phyloP scores from a whole-genome alignment of 2,888 invertebrate species.

The Scotopteryx bipunctaria region DNA sequence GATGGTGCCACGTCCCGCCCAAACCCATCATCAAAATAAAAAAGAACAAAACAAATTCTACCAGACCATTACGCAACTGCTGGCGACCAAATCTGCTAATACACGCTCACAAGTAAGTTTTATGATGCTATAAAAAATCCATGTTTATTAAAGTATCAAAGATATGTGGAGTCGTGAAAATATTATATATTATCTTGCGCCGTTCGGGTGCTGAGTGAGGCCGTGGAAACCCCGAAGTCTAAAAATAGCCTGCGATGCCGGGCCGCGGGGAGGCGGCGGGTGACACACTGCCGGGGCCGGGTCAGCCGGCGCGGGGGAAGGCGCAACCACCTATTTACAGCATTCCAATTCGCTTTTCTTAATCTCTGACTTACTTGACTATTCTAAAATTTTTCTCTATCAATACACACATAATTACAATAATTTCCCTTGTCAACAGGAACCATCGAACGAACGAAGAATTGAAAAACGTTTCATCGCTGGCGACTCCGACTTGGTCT shows the following conservation, averaged over 20 bases:
- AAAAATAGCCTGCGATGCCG: slow-evolving; percentile 74
- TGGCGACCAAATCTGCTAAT: slow-evolving; percentile 76
- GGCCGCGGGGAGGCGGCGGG: slow-evolving; percentile 72
- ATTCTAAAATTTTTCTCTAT: slow-evolving; percentile 13
- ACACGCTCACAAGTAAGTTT: slow-evolving; percentile 82
- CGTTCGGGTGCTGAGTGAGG: slow-evolving; percentile 47
- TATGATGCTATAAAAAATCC: slow-evolving; percentile 26
- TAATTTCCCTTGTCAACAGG: slow-evolving; percentile 58
- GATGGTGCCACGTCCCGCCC: slow-evolving; percentile 84
- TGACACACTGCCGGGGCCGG: slow-evolving; percentile 74
- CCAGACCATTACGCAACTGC: slow-evolving; percentile 77
- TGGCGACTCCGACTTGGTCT: slow-evolving; percentile 85
- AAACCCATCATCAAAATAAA: slow-evolving; percentile 59
- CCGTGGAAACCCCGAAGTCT: slow-evolving; percentile 67
- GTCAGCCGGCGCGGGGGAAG: slow-evolving; percentile 66
- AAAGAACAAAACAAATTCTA: slow-evolving; percentile 70
- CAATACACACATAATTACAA: slow-evolving; percentile 8
- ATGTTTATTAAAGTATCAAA: slow-evolving; percentile 35
- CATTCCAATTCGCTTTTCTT: slow-evolving; percentile 30
- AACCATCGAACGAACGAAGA: slow-evolving; percentile 61
- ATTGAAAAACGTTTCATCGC: slow-evolving; percentile 86
- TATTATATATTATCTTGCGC: slow-evolving; percentile 33
- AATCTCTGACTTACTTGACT: slow-evolving; percentile 28
- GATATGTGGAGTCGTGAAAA: slow-evolving; percentile 20
- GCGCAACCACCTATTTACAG: slow-evolving; percentile 36